Base-by-base conservation (phyloP, 2,797 vertebrate species). In the Scomberomorus guttatus region DNA sequence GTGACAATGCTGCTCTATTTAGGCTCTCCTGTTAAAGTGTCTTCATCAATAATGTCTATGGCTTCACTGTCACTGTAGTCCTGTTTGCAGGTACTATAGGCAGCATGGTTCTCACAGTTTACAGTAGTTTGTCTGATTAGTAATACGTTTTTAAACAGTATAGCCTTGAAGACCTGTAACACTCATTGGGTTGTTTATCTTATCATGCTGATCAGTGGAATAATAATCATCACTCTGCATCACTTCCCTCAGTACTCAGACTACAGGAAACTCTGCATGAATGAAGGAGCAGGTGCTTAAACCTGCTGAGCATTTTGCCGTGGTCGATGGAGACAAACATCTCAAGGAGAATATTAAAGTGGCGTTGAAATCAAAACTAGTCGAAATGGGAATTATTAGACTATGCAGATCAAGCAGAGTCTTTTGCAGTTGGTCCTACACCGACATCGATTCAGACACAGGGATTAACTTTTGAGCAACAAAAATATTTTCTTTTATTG, bases 1-100 rank as follows among this genome's bases (percentile, higher is more conserved):
- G 95, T 14, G 91, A 95, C 56, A 95, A 96, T 59, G 93, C 96
- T 73, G 91, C 92, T 15, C 83, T 96, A 0, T 95, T 95, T 13
- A 90, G 89, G 29, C 92, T 96, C 66, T 95, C 94, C 1, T 95
- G 94, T 1, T 94, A 94, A 0, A 94, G 92, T 60, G 94, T 90
- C 2, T 55, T 44, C 0, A 88, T 95, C 79, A 96, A 96, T 51
- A 81, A 95, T 7, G 89, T 95, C 17, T 96, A 94, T 24, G 95
- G 95, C 2, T 72, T 96, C 11, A 75, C 93, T 0, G 90, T 94
- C 0, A 91, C 93, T 0, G 90, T 90, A 0, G 34, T 92, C 0
- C 83, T 90, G 6, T 56, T 91, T 2, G 78, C 82, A 0, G 4
- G 79, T 2, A 94, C 94, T 29, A 52, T 46, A 0, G 55, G 92